Evolutionary conservation across 2,113 vertebrate genomes (phyloP), one percentile per base, ranked within the genome.

Genomic region (Nanger granti): DNA sequence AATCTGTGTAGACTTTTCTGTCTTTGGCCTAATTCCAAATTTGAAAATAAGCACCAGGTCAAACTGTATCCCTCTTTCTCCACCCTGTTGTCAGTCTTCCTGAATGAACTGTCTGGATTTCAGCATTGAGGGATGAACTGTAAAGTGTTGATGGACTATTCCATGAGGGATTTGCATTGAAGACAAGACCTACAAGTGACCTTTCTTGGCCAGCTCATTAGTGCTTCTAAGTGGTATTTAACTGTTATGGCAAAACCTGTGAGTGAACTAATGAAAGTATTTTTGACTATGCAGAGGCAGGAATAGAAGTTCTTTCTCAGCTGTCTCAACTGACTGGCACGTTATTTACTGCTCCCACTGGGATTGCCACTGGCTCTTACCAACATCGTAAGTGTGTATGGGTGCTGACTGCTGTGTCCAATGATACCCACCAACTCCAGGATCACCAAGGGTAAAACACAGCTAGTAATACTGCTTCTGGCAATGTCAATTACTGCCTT

Each of bases 301-400:
- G 99, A 73, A 88, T 97, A 26, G 97, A 99, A 54, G 98, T 99
- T 49, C 98, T 99, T 94, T 98, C 97, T 60, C 98, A 96, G 88
- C 98, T 99, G 57, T 99, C 99, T 24, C 95, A 97, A 34, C 98
- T 99, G 59, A 99, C 99, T 26, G 99, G 99, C 76, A 97, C 99
- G 4, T 97, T 98, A 62, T 98, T 99, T 84, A 98, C 97, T 0
- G 97, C 99, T 8, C 99, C 99, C 0, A 96, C 97, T 44, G 99
- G 99, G 64, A 98, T 99, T 15, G 99, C 98, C 29, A 99, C 99
- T 0, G 99, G 99, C 95, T 99, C 98, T 15, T 99, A 99, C 97
- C 99, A 99, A 90, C 99, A 99, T 98, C 98, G 99, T 99, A 98
- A 99, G 99, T 99, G 29, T 12, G 14, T 17, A 0, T 4, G 59